Conservation (phyloP, 2,888 invertebrate species). For the Trisateles emortualis region DNA sequence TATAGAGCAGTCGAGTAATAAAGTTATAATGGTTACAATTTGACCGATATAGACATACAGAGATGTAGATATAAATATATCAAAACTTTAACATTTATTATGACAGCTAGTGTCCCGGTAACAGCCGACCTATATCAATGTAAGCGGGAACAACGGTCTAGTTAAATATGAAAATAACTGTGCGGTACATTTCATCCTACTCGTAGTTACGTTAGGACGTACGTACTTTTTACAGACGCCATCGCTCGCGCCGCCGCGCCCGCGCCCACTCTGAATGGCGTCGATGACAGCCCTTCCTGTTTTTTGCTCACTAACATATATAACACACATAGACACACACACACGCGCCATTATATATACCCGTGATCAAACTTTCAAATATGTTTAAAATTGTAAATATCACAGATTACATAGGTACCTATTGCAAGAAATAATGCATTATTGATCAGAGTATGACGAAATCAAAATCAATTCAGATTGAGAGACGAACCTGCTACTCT, state of each 20-base stretch:
- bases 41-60: no score
- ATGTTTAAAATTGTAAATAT: no score
- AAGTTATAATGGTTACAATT: no score
- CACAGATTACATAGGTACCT: no score
- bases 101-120: background rate
- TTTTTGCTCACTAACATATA: conserved; percentile 7
- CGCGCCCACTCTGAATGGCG: conserved; percentile 27
- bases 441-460: no score
- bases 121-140: background rate
- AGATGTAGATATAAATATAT: background rate
- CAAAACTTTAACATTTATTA: background rate
- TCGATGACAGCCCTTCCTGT: conserved; percentile 53
- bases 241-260: conserved; percentile 20
- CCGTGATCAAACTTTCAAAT: no score
- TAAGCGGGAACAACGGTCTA: background rate
- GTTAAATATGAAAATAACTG: conserved; percentile 9
- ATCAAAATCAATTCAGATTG: no score
- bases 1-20: no score
- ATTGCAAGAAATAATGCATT: no score
- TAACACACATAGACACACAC: background rate
- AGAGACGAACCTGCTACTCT: no score
- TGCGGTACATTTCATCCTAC: background rate
- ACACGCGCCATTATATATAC: no score
- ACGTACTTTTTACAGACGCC: conserved; percentile 4
- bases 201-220: background rate